Conservation (phyloP, 2,113 vertebrate species). For the Romanogobio albipinnatus region DNA sequence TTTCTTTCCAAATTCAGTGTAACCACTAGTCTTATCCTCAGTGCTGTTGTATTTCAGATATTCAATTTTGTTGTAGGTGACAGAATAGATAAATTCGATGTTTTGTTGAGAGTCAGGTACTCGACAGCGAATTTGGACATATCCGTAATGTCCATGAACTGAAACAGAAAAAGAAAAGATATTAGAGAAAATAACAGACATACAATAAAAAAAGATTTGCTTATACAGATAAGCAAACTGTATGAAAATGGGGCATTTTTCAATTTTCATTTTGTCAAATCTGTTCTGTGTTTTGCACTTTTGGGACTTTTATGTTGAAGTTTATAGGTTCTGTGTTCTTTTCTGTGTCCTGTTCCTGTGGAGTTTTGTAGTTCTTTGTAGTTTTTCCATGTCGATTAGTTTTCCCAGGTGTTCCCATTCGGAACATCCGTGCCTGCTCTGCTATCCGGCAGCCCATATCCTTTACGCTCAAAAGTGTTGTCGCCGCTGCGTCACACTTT, state of each 20-base stretch:
- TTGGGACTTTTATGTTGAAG: too few relatives aligned
- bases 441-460: too few relatives aligned
- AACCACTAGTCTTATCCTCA: slow-evolving; percentile 26
- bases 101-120: neutral
- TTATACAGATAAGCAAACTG: neutral
- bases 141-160: slow-evolving; percentile 29
- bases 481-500: too few relatives aligned
- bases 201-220: neutral
- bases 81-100: neutral
- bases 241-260: neutral
- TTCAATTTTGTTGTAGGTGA: slow-evolving; percentile 51
- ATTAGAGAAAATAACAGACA: too few relatives aligned
- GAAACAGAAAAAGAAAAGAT: neutral
- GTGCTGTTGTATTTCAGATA: slow-evolving; percentile 52
- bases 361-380: too few relatives aligned
- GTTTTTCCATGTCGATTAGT: too few relatives aligned
- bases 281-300: too few relatives aligned
- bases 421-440: too few relatives aligned
- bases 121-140: neutral
- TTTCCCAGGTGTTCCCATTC: too few relatives aligned
- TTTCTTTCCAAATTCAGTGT: slow-evolving; percentile 40
- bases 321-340: too few relatives aligned
- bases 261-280: neutral
- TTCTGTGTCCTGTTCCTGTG: too few relatives aligned
- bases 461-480: too few relatives aligned